Conservation (phyloP, 53 echinoderm and acorn worm genomes). For the Zoroaster sp. region DNA sequence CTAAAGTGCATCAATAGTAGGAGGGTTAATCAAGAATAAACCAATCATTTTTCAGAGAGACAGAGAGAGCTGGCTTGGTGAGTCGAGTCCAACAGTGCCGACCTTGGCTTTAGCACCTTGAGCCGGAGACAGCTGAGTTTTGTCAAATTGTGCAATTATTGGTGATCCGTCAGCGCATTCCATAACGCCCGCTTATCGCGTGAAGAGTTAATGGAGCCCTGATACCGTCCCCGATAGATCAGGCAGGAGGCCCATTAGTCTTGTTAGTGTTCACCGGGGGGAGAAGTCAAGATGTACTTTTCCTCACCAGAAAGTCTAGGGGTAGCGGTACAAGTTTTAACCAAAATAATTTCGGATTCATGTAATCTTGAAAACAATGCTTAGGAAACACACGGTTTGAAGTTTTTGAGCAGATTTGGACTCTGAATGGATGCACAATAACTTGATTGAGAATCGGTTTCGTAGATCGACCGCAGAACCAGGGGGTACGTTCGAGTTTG, state of each 20-base stretch:
- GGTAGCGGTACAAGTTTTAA: background rate
- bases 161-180: conserved; percentile 52
- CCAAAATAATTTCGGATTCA: background rate
- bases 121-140: conserved; percentile 9
- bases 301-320: background rate
- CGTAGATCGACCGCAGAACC: too few relatives aligned
- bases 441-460: too few relatives aligned
- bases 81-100: background rate
- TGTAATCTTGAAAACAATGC: too few relatives aligned
- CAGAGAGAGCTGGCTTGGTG: too few relatives aligned
- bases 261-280: conserved; percentile 3
- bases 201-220: conserved; percentile 16
- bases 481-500: too few relatives aligned
- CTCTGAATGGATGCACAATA: too few relatives aligned
- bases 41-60: too few relatives aligned
- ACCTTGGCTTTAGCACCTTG: conserved; percentile 2
- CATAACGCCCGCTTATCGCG: conserved; percentile 47
- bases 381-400: too few relatives aligned
- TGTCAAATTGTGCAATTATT: conserved; percentile 29
- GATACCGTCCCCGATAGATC: background rate
- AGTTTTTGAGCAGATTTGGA: too few relatives aligned
- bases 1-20: too few relatives aligned
- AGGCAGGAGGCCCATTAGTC: conserved; percentile 33
- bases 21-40: too few relatives aligned
- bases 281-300: conserved; percentile 15